phyloP scores from a whole-genome alignment of 2,113 vertebrate genomes.

The Dipodomys stephensi region DNA sequence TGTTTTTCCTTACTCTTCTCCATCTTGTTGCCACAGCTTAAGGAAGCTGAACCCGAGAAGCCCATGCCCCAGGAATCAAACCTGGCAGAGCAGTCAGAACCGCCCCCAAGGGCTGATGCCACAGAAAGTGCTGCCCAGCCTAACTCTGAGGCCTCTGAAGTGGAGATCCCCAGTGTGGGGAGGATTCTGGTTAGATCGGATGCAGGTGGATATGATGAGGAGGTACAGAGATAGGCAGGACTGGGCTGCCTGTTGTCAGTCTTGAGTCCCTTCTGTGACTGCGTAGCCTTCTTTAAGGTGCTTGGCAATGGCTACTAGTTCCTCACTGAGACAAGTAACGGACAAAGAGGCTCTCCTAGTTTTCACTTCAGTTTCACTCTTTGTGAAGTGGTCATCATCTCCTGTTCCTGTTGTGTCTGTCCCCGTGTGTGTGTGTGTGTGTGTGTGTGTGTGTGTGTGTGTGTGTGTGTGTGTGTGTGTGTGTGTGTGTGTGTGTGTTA shows the following conservation, averaged over 20 bases:
- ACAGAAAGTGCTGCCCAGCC: slow-evolving; percentile 81
- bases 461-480: too few relatives aligned
- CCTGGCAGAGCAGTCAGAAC: slow-evolving; percentile 82
- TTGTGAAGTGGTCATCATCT: not conserved
- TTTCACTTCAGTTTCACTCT: not conserved
- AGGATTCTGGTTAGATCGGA: slow-evolving; percentile 95
- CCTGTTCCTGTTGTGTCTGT: not conserved
- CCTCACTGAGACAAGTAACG: not conserved
- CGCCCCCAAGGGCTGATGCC: slow-evolving; percentile 69
- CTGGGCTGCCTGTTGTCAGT: not conserved
- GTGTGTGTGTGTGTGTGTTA: not conserved
- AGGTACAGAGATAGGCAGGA: slow-evolving; percentile 88
- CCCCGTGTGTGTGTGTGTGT: not conserved
- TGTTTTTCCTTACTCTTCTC: slow-evolving; percentile 64
- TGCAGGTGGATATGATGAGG: slow-evolving; percentile 97
- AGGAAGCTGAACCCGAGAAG: slow-evolving; percentile 84
- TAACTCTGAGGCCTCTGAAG: slow-evolving; percentile 93
- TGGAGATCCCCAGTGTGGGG: slow-evolving; percentile 98
- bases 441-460: not conserved
- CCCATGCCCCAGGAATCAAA: slow-evolving; percentile 73
- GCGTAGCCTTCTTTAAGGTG: not conserved
- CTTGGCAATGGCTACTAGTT: not conserved
- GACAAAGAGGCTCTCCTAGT: accelerated
- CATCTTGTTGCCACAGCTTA: slow-evolving; percentile 78
- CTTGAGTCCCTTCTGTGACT: slow-evolving; percentile 21